These are phyloP conservation scores for Morus bassanus DNA, from an alignment of 2,797 vertebrate species.

Conservation along the genomic window DNA sequence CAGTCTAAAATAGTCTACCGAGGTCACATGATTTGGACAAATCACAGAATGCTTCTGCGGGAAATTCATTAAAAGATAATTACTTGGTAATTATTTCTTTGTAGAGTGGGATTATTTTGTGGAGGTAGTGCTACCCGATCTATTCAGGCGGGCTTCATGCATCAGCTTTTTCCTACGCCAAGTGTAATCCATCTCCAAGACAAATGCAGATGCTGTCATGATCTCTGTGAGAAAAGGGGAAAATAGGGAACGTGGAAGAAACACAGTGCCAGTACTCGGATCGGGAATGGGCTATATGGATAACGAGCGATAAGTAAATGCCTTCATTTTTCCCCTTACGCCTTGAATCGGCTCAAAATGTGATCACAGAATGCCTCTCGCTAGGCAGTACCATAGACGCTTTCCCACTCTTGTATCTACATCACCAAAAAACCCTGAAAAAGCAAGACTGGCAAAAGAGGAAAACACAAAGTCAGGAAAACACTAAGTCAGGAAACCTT, in stretches of 20 bases:
- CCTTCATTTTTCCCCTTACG: not conserved
- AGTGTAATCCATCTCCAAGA: not conserved
- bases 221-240: not conserved
- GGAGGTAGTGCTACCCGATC: not conserved
- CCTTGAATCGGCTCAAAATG: not conserved
- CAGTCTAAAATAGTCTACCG: not conserved
- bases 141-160: not conserved
- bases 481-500: not conserved
- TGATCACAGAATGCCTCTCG: not conserved
- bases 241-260: not conserved
- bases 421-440: not conserved
- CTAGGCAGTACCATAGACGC: not conserved
- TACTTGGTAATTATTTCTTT: not conserved
- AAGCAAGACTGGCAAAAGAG: not conserved
- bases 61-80: not conserved
- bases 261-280: not conserved
- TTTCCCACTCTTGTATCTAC: not conserved
- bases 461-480: not conserved
- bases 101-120: not conserved
- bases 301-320: not conserved
- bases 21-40: not conserved
- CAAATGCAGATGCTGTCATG: not conserved
- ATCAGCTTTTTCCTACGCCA: not conserved
- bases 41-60: not conserved
- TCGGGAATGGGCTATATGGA: too few species aligned